Conservation (phyloP, 2,113 vertebrate species). For the Cyprinodon tularosa region DNA sequence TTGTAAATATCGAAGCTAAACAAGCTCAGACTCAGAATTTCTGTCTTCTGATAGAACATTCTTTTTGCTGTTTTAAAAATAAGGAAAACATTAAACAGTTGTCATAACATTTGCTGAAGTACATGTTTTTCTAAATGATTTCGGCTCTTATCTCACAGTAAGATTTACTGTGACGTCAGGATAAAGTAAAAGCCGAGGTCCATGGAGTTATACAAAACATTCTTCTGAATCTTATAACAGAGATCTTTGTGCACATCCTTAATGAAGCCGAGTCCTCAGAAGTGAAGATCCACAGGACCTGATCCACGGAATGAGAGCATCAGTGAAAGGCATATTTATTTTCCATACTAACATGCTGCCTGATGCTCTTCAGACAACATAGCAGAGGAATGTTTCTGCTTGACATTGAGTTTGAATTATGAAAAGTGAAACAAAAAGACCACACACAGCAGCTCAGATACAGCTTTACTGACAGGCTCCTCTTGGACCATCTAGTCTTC, state of each 20-base stretch:
- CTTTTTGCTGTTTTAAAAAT: constrained; percentile 54
- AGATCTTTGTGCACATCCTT: not conserved
- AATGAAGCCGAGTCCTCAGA: not conserved
- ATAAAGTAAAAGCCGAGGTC: constrained; percentile 1
- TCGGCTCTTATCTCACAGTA: constrained; percentile 11
- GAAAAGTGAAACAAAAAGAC: constrained; percentile 41
- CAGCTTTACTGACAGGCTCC: not conserved
- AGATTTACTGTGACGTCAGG: constrained; percentile 53
- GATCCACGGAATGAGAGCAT: constrained; percentile 1
- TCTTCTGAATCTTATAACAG: not conserved
- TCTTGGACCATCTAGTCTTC: not conserved
- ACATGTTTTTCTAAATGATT: constrained; percentile 41
- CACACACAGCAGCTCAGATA: constrained; percentile 26
- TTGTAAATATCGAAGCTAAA: constrained; percentile 52
- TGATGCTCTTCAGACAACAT: constrained; percentile 53
- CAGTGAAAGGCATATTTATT: constrained; percentile 21
- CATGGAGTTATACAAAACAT: not conserved
- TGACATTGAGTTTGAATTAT: constrained; percentile 41
- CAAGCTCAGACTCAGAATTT: constrained; percentile 55
- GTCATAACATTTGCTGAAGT: constrained; percentile 73
- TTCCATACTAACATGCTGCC: not conserved
- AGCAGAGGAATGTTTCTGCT: constrained; percentile 57
- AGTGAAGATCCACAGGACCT: not conserved
- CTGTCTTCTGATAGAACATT: constrained; percentile 43
- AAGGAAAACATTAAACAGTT: constrained; percentile 58